Conservation (phyloP, 2,113 vertebrate genomes). For the Pitta sordida region DNA sequence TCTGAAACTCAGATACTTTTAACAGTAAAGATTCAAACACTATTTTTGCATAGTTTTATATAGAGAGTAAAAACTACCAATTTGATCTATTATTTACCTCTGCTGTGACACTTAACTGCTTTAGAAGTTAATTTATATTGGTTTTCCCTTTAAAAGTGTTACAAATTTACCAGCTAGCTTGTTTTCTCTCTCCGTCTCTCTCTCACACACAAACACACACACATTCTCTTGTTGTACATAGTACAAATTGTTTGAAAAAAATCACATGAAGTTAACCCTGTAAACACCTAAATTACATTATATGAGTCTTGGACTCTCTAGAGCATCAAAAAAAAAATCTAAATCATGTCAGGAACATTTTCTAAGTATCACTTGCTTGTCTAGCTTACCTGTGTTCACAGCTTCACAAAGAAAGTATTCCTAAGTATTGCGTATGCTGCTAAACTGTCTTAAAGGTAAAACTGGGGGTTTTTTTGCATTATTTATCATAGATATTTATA, state of each 20-base stretch:
- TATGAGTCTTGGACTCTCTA: neutral
- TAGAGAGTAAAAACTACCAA: conserved; percentile 8
- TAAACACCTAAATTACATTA: conserved; percentile 7
- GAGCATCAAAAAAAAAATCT: conserved; percentile 6
- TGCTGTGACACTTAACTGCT: neutral
- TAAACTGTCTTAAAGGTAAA: conserved; percentile 33
- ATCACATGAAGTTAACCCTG: neutral
- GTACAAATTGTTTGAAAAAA: neutral
- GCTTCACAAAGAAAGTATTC: conserved; percentile 27
- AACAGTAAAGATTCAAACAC: conserved; percentile 18
- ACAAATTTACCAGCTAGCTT: conserved; percentile 27
- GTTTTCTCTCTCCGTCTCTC: neutral
- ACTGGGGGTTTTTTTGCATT: neutral
- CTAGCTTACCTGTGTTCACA: neutral
- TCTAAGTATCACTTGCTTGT: neutral
- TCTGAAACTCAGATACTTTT: neutral
- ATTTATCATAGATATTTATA: neutral
- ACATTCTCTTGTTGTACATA: neutral
- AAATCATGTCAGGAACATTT: neutral
- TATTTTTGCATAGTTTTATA: conserved; percentile 31
- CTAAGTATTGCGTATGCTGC: conserved; percentile 22
- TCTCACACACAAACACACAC: neutral
- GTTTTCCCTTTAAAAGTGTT: neutral
- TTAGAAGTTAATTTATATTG: neutral
- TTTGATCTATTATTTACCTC: conserved; percentile 44